Evolutionary conservation across 2,888 invertebrate genomes (phyloP).

Genomic region (Drosophila ezoana): DNA sequence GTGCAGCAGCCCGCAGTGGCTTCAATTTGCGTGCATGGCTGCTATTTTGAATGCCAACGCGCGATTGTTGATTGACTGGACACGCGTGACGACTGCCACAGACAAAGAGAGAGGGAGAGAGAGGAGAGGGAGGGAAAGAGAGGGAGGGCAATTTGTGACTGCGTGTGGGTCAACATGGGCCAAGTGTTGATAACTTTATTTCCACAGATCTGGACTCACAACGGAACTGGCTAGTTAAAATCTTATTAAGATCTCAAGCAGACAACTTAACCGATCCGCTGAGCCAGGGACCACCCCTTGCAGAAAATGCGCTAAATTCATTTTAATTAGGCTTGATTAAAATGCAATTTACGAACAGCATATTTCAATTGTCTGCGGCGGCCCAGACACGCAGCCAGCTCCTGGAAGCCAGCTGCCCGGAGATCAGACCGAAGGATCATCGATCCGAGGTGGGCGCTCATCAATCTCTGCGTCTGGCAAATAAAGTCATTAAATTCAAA

Average conservation of each 20-base stretch:
- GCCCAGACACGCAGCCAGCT: constrained; percentile 33
- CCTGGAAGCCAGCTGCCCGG: constrained; percentile 23
- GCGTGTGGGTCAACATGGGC: constrained; percentile 35
- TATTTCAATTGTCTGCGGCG: constrained; percentile 47
- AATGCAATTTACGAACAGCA: constrained; percentile 71
- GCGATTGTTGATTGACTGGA: constrained; percentile 60
- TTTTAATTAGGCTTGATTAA: constrained; percentile 81
- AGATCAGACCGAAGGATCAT: background rate
- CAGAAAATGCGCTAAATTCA: constrained; percentile 73
- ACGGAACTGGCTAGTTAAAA: constrained; percentile 64
- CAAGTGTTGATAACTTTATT: constrained; percentile 76
- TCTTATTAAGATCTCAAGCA: constrained; percentile 39
- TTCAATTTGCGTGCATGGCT: constrained; percentile 62
- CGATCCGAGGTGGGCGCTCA: background rate
- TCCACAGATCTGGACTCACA: constrained; percentile 15
- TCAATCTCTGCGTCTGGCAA: constrained; percentile 29
- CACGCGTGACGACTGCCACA: constrained; percentile 54
- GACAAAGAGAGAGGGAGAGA: background rate
- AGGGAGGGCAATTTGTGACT: constrained; percentile 24
- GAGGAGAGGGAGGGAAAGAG: background rate
- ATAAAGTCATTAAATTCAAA: constrained; percentile 79
- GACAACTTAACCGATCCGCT: background rate
- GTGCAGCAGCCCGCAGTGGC: background rate
- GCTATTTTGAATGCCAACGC: constrained; percentile 68
- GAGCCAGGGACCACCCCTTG: constrained; percentile 45